Evolutionary conservation across 2,888 invertebrate genomes (phyloP).

Genomic region (Nasonovia ribisnigri): DNA sequence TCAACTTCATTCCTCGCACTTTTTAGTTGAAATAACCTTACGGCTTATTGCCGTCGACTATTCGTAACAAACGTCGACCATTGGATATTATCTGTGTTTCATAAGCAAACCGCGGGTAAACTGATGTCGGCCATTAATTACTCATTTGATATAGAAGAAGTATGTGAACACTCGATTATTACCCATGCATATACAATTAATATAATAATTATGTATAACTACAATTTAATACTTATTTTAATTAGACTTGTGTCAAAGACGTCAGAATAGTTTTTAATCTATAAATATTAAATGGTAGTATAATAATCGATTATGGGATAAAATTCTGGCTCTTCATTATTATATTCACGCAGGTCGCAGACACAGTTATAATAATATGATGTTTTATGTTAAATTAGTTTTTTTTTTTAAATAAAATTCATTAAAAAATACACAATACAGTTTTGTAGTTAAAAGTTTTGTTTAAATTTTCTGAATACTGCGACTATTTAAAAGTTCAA

Average conservation of each 20-base stretch:
- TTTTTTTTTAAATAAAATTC: neutral
- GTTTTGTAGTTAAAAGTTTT: neutral
- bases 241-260: neutral
- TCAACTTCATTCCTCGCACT: neutral
- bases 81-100: neutral
- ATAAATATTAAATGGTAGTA: neutral
- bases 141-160: neutral
- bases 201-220: neutral
- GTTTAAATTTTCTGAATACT: neutral
- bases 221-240: neutral
- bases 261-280: neutral
- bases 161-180: neutral
- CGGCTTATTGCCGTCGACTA: neutral
- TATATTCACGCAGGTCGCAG: neutral
- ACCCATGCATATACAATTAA: neutral
- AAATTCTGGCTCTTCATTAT: neutral
- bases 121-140: neutral
- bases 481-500: neutral
- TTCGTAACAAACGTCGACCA: neutral
- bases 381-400: neutral
- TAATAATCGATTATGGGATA: neutral
- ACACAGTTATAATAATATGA: neutral
- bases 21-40: neutral
- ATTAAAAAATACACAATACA: neutral
- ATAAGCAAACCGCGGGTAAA: neutral